Evolutionary conservation across 1,140 invertebrate species (phyloP).

Genomic region (Leptonema lineaticorne): DNA sequence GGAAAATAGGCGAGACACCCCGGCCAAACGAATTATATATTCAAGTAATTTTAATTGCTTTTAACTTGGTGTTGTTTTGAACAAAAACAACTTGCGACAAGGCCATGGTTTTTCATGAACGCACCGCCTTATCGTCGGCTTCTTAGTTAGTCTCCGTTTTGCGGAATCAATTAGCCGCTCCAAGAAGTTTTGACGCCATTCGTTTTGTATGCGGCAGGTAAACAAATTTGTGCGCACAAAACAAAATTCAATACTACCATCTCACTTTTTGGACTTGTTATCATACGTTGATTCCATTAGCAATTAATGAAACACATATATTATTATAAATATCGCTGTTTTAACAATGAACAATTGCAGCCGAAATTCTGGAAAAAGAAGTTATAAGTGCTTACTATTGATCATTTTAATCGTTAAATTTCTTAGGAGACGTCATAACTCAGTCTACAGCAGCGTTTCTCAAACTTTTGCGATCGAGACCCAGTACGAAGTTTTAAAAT

Average conservation of each 20-base stretch:
- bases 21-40: conserved; percentile 37
- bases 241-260: conserved; percentile 28
- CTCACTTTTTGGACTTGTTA: neutral
- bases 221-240: conserved; percentile 36
- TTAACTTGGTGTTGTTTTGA: conserved; percentile 39
- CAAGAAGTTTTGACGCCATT: conserved; percentile 39
- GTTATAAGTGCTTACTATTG: too few relatives aligned
- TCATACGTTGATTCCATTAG: too few relatives aligned
- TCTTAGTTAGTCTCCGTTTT: too few relatives aligned
- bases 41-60: conserved; percentile 43
- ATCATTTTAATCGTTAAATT: too few relatives aligned
- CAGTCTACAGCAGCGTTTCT: too few relatives aligned
- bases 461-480: too few relatives aligned
- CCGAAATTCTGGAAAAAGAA: too few relatives aligned
- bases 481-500: too few relatives aligned
- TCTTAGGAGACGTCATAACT: too few relatives aligned
- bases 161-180: conserved; percentile 41
- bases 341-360: too few relatives aligned
- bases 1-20: neutral
- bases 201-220: conserved; percentile 35
- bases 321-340: too few relatives aligned
- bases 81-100: conserved; percentile 40
- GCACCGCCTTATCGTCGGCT: neutral
- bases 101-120: neutral
- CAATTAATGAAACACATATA: conserved; percentile 14